Percentiles rank a stretch among this genome's conserved stretches.
These are phyloP conservation scores for Stenopsyche tienmushanensis DNA, from an alignment of 1,140 invertebrate genomes.

Conservation along the genomic window DNA sequence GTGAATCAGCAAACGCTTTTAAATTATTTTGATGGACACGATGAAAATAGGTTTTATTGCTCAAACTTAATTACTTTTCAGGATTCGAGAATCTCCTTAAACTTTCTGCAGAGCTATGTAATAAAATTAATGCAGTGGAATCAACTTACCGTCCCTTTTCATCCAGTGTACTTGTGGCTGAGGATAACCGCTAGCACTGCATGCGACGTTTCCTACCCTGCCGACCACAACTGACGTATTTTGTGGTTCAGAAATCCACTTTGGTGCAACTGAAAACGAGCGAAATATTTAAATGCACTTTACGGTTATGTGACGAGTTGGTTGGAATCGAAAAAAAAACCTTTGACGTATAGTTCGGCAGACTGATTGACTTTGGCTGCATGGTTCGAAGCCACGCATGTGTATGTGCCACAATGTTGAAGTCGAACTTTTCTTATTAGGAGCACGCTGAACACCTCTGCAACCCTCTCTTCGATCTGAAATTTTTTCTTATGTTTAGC, in stretches of 20 bases:
- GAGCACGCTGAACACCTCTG: conserved; percentile 71
- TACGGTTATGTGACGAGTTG: no score
- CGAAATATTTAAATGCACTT: no score
- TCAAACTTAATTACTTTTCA: neutral
- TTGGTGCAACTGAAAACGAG: conserved; percentile 74
- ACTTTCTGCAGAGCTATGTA: neutral
- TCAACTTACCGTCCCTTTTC: conserved; percentile 60
- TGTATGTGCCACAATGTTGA: conserved; percentile 82
- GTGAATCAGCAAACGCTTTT: no score
- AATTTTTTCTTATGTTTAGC: no score
- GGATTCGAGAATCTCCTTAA: neutral
- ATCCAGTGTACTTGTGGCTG: conserved; percentile 73
- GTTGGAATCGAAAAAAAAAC: conserved; percentile 55
- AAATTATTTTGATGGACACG: no score
- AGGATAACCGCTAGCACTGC: conserved; percentile 77
- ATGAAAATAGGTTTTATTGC: no score
- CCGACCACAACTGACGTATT: conserved; percentile 75
- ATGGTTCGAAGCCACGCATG: conserved; percentile 81
- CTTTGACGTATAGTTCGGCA: conserved; percentile 80
- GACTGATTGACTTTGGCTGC: conserved; percentile 82
- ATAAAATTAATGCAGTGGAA: no score
- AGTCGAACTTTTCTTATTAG: conserved; percentile 75
- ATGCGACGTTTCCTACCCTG: conserved; percentile 70
- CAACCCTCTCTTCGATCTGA: conserved; percentile 67
- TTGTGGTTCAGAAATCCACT: conserved; percentile 78